Base-by-base conservation (phyloP, 2,797 vertebrate species). In the Spinus olivaceus region DNA sequence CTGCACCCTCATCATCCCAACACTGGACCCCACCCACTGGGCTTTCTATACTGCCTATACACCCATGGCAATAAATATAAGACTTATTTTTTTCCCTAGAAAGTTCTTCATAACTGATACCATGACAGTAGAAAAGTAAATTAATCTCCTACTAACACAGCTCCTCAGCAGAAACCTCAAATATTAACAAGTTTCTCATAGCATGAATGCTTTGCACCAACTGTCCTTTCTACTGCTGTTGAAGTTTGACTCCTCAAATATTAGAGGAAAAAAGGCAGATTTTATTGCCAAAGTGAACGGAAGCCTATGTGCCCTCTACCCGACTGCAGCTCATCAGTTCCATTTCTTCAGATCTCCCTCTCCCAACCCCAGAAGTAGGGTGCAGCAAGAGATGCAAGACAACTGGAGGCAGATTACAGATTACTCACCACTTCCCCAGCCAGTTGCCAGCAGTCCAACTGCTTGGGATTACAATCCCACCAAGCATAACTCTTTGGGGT, bases 161-260 rank as follows among this genome's bases (percentile, higher is more conserved):
- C 32, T 92, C 42, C 41, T 81, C 63, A 76, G n/a, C 47, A 72
- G 59, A 81, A 92, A 76, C 70, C 59, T 90, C 78, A 94, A 94
- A 57, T 60, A 85, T 71, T 87, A 94, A 61, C 64, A 93, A 89
- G 65, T 47, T 89, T 81, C 61, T 94, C 85, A 74, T 33, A 74
- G 69, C 53, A 67, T 21, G 17, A 78, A 89, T 82, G 67, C 57
- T 41, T 92, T 82, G 37, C 79, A 91, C 30, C 56, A 87, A 47
- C 44, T 42, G 27, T 67, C 37, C n/a, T 66, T 81, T 74, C 78
- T 79, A 59, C 54, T 81, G 50, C 60, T 84, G 47, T 23, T 73
- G 47, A 93, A 73, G 67, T 81, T 92, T 80, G 49, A n/a, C 50
- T 87, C 56, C 56, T 35, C 19, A 72, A 89, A 28, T 49, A n/a